Evolutionary conservation across 2,888 invertebrate genomes (phyloP), one percentile per base, ranked within the genome.

Genomic region (Conus canariensis): DNA sequence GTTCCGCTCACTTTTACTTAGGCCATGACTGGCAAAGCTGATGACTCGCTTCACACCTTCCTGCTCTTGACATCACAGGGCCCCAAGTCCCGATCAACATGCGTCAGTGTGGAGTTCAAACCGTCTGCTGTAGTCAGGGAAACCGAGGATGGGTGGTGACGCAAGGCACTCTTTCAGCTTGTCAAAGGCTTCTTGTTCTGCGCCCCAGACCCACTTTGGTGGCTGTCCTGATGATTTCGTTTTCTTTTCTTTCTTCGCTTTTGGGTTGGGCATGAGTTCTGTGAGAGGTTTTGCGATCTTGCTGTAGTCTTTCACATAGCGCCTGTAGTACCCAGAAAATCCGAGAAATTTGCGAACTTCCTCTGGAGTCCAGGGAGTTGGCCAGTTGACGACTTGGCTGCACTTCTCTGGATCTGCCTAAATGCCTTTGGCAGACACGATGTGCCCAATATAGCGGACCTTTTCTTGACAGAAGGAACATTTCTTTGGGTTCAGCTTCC

Each of bases 41-140:
- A 92, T 91, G 5, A 91, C 91, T 67, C 89, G 80, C 19, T 90
- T 88, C 58, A 59, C 6, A 4, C 88, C 90, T 14, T 90, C 90
- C 22, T 90, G 89, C 1, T 74, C 60, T 59, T 93, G 91, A 70
- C 90, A 92, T 0, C 92, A 74, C 0, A 92, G 90, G 4, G 93
- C 92, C n/a, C 92, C 92, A 2, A 91, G 67, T 8, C 90, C 92
- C 64, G 86, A 82, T 9, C 25, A n/a, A 30, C 82, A 83, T 16
- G 92, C 92, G 85, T 92, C 92, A 25, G 88, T 90, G 59, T 92
- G 90, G 3, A 93, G 74, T 45, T 92, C 91, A 90, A 92, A 93
- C 0, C 91, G 92, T n/a, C 67, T 16, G 3, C 58, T 30, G 85
- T n/a, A n/a, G n/a, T 89, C 87, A 22, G 90, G 70, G 59, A 87